Conservation (phyloP, 2,888 invertebrate species). For the Adelphocoris suturalis region DNA sequence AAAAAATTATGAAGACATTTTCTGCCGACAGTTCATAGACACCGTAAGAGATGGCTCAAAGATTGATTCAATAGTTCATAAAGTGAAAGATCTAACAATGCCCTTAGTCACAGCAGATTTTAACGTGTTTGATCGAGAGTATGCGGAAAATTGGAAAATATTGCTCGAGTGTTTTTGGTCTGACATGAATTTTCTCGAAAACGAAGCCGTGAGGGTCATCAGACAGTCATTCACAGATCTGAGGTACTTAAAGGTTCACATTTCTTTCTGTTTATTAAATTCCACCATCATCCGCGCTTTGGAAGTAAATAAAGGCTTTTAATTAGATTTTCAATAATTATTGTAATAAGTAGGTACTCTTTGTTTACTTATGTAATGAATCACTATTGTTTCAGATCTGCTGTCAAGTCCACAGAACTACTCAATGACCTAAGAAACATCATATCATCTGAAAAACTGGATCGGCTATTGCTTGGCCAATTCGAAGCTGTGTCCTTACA, state of each 20-base stretch:
- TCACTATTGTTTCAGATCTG: constrained; percentile 22
- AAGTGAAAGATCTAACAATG: constrained; percentile 87
- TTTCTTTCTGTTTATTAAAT: background rate
- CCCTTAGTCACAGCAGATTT: constrained; percentile 90
- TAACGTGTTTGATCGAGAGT: constrained; percentile 88
- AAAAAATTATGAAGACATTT: constrained; percentile 58
- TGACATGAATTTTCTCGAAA: constrained; percentile 87
- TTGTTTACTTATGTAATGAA: too few species aligned
- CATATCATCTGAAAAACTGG: constrained; percentile 59
- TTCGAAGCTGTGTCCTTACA: constrained; percentile 44
- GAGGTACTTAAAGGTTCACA: constrained; percentile 79
- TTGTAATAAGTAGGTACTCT: too few species aligned
- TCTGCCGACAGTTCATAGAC: constrained; percentile 64
- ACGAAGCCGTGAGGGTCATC: constrained; percentile 90
- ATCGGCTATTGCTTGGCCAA: constrained; percentile 54
- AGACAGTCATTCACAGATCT: constrained; percentile 91
- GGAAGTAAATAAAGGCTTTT: too few species aligned
- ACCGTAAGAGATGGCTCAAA: constrained; percentile 92
- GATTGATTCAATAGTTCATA: constrained; percentile 90
- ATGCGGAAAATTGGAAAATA: constrained; percentile 92
- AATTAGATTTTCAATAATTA: too few species aligned
- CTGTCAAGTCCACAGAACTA: constrained; percentile 49
- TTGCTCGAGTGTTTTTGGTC: constrained; percentile 88
- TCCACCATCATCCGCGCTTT: too few species aligned
- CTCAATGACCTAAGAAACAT: constrained; percentile 48